Percentiles rank a stretch among this genome's conserved stretches.
Conservation (phyloP, 2,113 vertebrate genomes). For the Ptilonorhynchus violaceus region DNA sequence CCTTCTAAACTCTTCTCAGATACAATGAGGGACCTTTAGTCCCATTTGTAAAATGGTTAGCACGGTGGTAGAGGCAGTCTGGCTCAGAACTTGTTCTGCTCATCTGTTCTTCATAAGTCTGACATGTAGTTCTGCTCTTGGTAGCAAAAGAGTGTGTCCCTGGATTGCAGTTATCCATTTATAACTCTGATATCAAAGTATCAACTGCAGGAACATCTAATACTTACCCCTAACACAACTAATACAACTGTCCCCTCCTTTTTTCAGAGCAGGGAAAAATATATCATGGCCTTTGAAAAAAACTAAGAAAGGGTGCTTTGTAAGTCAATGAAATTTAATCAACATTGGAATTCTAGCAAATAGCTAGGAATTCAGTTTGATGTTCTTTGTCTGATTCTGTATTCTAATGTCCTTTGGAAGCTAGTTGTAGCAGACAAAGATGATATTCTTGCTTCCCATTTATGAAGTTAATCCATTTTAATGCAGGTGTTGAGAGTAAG, state of each 20-base stretch:
- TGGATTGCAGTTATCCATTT: neutral
- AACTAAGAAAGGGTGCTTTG: neutral
- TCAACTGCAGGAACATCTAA: neutral
- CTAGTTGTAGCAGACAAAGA: neutral
- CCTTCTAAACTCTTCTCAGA: neutral
- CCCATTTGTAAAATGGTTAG: neutral
- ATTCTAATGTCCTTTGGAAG: neutral
- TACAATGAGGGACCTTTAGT: neutral
- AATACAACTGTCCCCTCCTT: neutral
- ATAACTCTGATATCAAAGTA: neutral
- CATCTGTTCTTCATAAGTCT: fast-evolving
- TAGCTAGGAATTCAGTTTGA: neutral
- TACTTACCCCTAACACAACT: neutral
- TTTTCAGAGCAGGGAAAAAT: neutral
- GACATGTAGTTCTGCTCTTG: neutral
- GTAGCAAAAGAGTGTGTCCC: neutral
- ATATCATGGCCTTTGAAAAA: neutral
- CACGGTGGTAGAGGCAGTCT: neutral
- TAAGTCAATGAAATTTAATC: neutral
- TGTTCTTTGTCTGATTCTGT: neutral
- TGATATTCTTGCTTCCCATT: neutral
- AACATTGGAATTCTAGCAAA: neutral
- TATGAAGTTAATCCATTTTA: neutral
- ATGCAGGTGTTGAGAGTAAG: neutral
- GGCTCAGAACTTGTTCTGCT: neutral